Conservation (phyloP, 2,113 vertebrate genomes). For the Ciconia maguari region DNA sequence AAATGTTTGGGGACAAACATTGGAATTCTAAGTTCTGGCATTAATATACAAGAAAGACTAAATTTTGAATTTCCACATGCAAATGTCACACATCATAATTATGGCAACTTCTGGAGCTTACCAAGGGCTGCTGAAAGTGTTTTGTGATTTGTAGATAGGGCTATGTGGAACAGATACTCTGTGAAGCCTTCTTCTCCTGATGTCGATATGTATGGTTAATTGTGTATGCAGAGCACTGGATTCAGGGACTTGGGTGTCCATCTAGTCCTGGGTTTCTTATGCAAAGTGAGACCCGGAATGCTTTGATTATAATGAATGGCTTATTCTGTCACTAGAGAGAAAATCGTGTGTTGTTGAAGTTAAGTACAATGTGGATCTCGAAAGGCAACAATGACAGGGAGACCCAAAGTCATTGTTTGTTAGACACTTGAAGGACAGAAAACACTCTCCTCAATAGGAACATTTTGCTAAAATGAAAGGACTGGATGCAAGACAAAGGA, state of each 20-base stretch:
- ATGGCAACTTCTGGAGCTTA: not conserved
- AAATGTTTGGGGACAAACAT: not conserved
- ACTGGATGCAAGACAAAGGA: not conserved
- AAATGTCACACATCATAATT: constrained; percentile 20
- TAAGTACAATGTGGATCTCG: fast-evolving
- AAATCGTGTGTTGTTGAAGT: not conserved
- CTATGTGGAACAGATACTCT: not conserved
- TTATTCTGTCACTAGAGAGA: not conserved
- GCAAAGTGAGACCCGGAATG: not conserved
- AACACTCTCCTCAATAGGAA: not conserved
- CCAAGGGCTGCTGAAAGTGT: not conserved
- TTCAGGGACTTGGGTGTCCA: not conserved
- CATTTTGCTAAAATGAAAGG: not conserved
- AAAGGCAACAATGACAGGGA: not conserved
- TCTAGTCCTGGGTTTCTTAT: not conserved
- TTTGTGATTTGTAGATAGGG: not conserved
- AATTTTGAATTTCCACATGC: not conserved
- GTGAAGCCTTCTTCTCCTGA: not conserved
- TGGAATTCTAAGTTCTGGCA: not conserved
- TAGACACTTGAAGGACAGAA: not conserved
- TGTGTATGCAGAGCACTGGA: not conserved
- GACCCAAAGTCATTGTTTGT: not conserved
- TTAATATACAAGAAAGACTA: not conserved
- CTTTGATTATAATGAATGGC: not conserved
- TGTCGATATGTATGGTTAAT: not conserved